Base-by-base conservation (phyloP, 2,797 vertebrate genomes). In the Bufotes viridis region DNA sequence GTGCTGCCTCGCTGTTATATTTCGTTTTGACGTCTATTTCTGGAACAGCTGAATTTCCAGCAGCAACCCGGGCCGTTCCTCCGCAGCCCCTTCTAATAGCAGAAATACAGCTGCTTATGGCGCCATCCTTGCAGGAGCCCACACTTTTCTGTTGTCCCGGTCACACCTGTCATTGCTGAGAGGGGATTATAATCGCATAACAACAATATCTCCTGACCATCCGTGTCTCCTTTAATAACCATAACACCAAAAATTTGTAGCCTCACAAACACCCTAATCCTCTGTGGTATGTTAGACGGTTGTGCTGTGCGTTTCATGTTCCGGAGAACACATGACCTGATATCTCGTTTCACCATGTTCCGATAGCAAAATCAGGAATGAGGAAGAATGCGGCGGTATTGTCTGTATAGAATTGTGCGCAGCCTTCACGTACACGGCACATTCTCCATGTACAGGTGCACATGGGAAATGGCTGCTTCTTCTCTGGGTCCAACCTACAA, bases 271-370 rank as follows among this genome's bases (percentile, higher is more conserved):
- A 63, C 42, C n/a, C 84, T 78, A 78, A 85, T 78, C 84, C 84
- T 67, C 83, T 85, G 55, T 76, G 83, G 83, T 85, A 85, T 85
- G 76, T 80, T 67, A 58, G 75, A 70, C 75, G 63, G 74, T 85
- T 85, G 63, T 58, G 75, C 49, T 84, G 55, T 67, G 42, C 24
- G 42, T 61, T 63, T 53, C 65, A 55, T 55, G 34, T 53, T 55
- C 51, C n/a, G 22, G 53, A 34, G 74, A 85, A 85, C 74, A 67
- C 58, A 61, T 78, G 72, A 85, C 58, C 58, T 20, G 15, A 61
- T 53, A 85, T 85, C 58, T n/a, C 24, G 15, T 85, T 78, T 78
- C 84, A 78, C 74, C 57, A 5, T 65, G 6, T 67, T 53, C 55
- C 11, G 53, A 24, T 29, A 18, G 18, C 18, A 78, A 51, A 53